These are phyloP conservation scores for Sus cebifrons DNA, from an alignment of 2,797 vertebrate genomes.

Conservation along the genomic window DNA sequence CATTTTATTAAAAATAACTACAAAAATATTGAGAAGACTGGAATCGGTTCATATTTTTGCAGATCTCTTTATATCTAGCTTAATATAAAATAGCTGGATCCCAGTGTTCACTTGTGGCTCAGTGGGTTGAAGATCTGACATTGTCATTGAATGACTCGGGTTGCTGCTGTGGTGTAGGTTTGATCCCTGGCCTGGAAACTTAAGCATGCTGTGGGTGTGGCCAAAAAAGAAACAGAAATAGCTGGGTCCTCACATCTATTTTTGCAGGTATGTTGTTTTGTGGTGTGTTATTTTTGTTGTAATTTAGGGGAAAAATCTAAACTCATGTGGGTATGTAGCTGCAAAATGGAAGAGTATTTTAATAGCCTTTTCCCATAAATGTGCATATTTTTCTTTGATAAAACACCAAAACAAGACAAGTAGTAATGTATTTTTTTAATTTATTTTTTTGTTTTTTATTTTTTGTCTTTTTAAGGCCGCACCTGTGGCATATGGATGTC, in stretches of 20 bases:
- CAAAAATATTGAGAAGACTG: neutral
- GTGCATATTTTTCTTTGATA: neutral
- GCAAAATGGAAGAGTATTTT: neutral
- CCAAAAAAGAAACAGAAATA: no score
- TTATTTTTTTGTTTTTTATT: no score
- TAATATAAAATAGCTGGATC: neutral
- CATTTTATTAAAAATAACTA: neutral
- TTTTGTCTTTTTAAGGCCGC: no score
- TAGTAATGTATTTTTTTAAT: neutral
- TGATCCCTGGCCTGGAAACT: no score
- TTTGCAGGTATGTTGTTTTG: neutral
- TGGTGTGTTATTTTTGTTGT: neutral
- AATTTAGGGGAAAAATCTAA: neutral
- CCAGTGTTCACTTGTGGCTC: no score
- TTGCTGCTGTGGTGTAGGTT: no score
- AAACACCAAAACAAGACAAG: no score
- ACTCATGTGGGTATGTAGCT: neutral
- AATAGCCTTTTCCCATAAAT: neutral
- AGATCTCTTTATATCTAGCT: neutral
- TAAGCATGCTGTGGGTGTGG: no score
- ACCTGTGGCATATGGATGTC: no score
- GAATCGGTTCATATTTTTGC: neutral
- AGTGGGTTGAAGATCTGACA: no score
- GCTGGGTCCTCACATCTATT: neutral
- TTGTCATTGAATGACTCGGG: no score